Evolutionary conservation across 2,113 vertebrate species (phyloP).

Genomic region (Grammomys dolichurus): DNA sequence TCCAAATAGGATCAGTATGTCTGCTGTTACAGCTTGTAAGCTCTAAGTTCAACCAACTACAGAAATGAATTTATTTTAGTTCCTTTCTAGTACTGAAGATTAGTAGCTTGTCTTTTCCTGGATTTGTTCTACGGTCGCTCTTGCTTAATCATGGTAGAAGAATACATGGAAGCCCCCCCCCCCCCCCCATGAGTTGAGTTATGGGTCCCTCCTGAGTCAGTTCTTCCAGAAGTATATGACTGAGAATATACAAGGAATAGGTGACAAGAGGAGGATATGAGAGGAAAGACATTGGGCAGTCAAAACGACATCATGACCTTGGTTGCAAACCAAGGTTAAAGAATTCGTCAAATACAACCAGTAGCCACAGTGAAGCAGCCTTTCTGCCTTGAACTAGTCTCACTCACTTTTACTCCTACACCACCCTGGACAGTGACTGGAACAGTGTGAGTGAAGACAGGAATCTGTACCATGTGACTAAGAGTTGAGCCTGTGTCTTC

Average conservation of each 20-base stretch:
- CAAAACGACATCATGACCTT: background rate
- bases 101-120: background rate
- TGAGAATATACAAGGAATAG: background rate
- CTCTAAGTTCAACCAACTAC: background rate
- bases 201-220: background rate
- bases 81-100: background rate
- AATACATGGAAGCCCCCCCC: background rate
- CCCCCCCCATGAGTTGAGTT: background rate
- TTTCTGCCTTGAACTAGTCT: background rate
- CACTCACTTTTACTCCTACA: background rate
- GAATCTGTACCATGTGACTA: background rate
- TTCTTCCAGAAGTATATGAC: background rate
- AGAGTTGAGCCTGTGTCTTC: background rate
- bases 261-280: background rate
- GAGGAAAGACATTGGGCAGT: background rate
- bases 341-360: background rate
- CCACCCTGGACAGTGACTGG: background rate
- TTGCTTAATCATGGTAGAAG: background rate
- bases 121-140: background rate
- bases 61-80: background rate
- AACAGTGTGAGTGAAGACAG: conserved; percentile 12
- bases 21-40: background rate
- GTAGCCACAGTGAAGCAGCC: background rate
- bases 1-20: background rate
- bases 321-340: background rate